Conservation (phyloP, 2,888 invertebrate species). For the Eristalis pertinax region DNA sequence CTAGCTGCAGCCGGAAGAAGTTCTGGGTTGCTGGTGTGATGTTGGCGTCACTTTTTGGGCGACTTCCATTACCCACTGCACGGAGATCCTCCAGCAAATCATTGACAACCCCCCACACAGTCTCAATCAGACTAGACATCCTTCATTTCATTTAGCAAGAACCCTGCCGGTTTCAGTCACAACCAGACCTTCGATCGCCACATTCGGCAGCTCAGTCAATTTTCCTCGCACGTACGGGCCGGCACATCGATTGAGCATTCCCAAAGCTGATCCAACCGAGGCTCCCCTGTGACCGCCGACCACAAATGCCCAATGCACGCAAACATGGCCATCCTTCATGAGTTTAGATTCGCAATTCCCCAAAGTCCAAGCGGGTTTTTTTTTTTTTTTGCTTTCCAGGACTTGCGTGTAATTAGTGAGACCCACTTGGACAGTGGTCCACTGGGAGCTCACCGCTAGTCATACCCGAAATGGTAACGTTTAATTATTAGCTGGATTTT, state of each 20-base stretch:
- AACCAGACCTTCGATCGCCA: neutral
- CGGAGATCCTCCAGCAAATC: too few relatives aligned
- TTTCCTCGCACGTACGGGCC: neutral
- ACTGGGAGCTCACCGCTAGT: conserved; percentile 16
- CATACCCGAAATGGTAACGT: conserved; percentile 45
- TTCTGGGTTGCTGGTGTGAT: too few relatives aligned
- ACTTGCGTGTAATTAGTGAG: conserved; percentile 12
- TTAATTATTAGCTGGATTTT: conserved; percentile 50
- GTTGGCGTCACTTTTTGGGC: too few relatives aligned
- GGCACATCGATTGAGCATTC: neutral
- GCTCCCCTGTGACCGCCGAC: neutral
- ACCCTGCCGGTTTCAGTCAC: neutral
- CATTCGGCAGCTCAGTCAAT: neutral
- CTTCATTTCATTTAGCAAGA: too few relatives aligned
- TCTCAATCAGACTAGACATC: too few relatives aligned
- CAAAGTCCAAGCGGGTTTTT: neutral
- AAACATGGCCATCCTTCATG: neutral
- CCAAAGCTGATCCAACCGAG: neutral
- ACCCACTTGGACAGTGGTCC: neutral
- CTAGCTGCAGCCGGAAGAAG: too few relatives aligned
- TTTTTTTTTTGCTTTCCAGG: neutral
- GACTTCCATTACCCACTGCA: too few relatives aligned
- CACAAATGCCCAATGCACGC: neutral
- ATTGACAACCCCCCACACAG: too few relatives aligned
- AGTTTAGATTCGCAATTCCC: neutral